Conservation (phyloP, 2,888 invertebrate genomes). For the Amiota minor region DNA sequence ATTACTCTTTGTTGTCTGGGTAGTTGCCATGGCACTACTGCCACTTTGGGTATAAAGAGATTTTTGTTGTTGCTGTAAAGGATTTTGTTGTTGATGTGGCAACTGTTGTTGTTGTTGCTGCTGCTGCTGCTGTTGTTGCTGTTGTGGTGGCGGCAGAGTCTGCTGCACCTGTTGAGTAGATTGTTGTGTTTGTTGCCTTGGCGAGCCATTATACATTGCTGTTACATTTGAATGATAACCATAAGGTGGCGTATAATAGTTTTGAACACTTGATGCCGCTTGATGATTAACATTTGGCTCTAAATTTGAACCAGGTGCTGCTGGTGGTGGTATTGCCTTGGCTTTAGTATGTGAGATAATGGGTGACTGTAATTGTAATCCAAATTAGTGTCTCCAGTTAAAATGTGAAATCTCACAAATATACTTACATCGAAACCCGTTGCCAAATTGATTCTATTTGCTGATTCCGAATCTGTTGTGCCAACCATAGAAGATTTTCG, state of each 20-base stretch:
- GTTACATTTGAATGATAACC: slow-evolving; percentile 63
- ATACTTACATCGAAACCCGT: slow-evolving; percentile 68
- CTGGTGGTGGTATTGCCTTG: slow-evolving; percentile 24
- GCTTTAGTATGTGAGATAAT: slow-evolving; percentile 68
- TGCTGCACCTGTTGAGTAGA: neutral
- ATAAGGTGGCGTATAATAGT: slow-evolving; percentile 70
- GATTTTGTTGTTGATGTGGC: slow-evolving; percentile 13
- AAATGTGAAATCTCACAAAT: neutral
- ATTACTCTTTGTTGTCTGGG: slow-evolving; percentile 70
- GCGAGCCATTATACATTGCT: slow-evolving; percentile 25
- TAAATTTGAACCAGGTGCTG: slow-evolving; percentile 1
- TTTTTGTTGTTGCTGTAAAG: slow-evolving; percentile 39
- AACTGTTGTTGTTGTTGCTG: slow-evolving; percentile 31
- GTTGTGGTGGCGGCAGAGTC: neutral
- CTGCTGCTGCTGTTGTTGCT: slow-evolving; percentile 36
- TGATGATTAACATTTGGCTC: slow-evolving; percentile 6
- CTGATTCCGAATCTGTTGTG: slow-evolving; percentile 68
- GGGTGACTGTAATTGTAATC: slow-evolving; percentile 55
- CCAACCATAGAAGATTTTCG: slow-evolving; percentile 54
- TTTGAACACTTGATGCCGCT: slow-evolving; percentile 25
- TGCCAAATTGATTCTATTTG: slow-evolving; percentile 64
- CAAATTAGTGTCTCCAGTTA: neutral
- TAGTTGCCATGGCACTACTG: slow-evolving; percentile 62
- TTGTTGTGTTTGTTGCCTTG: neutral
- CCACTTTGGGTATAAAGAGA: slow-evolving; percentile 72